These are phyloP conservation scores for Mylabris phalerata DNA, from an alignment of 1,140 invertebrate genomes.

Conservation along the genomic window DNA sequence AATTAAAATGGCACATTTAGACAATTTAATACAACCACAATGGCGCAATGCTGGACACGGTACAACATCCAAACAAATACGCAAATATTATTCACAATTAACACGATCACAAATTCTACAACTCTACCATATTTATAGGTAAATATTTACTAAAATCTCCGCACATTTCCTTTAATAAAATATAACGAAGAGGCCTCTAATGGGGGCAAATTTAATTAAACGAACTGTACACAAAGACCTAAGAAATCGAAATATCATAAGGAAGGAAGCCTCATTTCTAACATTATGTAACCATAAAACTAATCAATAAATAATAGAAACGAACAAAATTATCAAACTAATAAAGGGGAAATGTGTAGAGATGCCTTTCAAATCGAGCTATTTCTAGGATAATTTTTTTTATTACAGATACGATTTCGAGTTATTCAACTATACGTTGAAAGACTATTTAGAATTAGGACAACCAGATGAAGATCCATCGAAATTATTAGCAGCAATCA, in stretches of 20 bases:
- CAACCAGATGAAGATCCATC: slow-evolving; percentile 38
- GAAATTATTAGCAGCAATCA: slow-evolving; percentile 35
- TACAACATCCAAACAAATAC: slow-evolving; percentile 59
- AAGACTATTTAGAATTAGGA: slow-evolving; percentile 63
- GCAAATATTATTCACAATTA: slow-evolving; percentile 69
- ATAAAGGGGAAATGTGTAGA: too few relatives aligned
- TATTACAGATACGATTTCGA: slow-evolving; percentile 72
- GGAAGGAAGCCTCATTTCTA: too few relatives aligned
- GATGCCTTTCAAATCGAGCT: too few relatives aligned
- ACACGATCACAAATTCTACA: slow-evolving; percentile 65
- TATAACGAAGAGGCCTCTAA: too few relatives aligned
- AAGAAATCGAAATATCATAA: too few relatives aligned
- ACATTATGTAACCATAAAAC: not conserved
- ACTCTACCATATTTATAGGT: slow-evolving; percentile 76
- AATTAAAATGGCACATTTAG: slow-evolving; percentile 66
- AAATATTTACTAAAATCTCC: not conserved
- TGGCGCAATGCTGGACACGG: slow-evolving; percentile 76
- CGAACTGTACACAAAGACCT: too few relatives aligned
- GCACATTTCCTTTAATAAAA: too few relatives aligned
- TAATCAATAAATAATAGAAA: slow-evolving; percentile 3
- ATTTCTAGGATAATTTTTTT: not conserved
- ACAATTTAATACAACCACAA: slow-evolving; percentile 67
- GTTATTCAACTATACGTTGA: slow-evolving; percentile 72
- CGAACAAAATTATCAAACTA: not conserved
- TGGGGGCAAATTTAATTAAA: too few relatives aligned